These are phyloP conservation scores for Drosophila quadrilineata DNA, from an alignment of 1,140 invertebrate genomes.

Conservation along the genomic window DNA sequence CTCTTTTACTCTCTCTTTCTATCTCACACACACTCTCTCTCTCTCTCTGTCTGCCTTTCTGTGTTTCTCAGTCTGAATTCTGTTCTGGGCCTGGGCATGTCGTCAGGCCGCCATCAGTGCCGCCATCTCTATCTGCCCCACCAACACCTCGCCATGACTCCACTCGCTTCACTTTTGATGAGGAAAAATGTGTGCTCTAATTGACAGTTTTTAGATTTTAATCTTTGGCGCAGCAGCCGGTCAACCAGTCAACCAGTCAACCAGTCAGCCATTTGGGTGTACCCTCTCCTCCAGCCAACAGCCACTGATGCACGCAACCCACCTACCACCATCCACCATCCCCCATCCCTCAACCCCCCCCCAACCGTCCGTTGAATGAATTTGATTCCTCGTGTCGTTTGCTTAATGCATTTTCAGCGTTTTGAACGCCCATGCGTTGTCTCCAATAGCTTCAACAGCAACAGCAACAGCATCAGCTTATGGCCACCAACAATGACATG, in stretches of 20 bases:
- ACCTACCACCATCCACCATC: background rate
- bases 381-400: constrained; percentile 49
- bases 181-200: constrained; percentile 79
- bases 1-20: no score
- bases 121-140: background rate
- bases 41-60: background rate
- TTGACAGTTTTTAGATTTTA: constrained; percentile 80
- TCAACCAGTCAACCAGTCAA: no score
- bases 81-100: background rate
- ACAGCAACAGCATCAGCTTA: constrained; percentile 58
- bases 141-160: background rate
- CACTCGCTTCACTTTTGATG: constrained; percentile 64
- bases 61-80: no score
- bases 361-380: constrained; percentile 12
- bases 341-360: background rate
- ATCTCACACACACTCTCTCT: background rate
- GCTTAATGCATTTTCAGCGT: constrained; percentile 75
- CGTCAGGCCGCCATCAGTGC: background rate
- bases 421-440: constrained; percentile 66
- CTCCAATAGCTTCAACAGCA: constrained; percentile 13
- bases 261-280: no score
- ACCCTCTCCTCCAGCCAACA: no score
- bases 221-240: constrained; percentile 50
- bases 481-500: constrained; percentile 75
- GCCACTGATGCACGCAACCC: constrained; percentile 9